phyloP scores from a whole-genome alignment of 2,888 invertebrate genomes.

The Aspidiotus destructor region DNA sequence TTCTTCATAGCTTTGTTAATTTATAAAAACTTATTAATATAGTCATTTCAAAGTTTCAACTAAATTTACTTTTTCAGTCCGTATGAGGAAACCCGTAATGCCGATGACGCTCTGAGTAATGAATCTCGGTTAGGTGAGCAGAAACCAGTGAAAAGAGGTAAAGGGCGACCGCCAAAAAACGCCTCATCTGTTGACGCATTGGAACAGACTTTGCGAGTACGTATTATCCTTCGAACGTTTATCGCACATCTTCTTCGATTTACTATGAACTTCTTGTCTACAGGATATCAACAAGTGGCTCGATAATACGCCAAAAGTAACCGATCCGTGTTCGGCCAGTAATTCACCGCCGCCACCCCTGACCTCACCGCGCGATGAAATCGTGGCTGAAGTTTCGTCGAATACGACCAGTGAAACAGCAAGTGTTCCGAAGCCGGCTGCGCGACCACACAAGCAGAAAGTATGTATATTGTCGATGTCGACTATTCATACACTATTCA shows the following conservation, averaged over 20 bases:
- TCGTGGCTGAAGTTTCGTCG: conserved; percentile 1
- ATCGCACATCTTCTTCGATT: background rate
- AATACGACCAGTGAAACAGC: background rate
- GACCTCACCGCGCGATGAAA: conserved; percentile 8
- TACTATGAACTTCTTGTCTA: conserved; percentile 30
- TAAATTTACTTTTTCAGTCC: conserved; percentile 6
- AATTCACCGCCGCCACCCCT: conserved; percentile 57
- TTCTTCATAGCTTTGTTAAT: too few species aligned
- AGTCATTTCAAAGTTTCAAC: too few species aligned
- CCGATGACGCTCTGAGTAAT: conserved; percentile 17
- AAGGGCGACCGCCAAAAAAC: conserved; percentile 32
- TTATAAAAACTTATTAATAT: too few species aligned
- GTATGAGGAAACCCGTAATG: conserved; percentile 14
- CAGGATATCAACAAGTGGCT: conserved; percentile 82
- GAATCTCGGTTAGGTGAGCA: conserved; percentile 29
- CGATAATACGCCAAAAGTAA: conserved; percentile 64
- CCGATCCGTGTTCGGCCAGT: conserved; percentile 58
- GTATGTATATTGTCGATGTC: background rate
- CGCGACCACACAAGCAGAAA: conserved; percentile 18
- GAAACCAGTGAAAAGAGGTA: conserved; percentile 33
- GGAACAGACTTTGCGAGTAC: conserved; percentile 57
- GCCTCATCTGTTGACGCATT: conserved; percentile 57
- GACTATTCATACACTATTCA: background rate
- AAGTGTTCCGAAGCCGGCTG: conserved; percentile 1
- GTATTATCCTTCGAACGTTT: conserved; percentile 8